These are phyloP conservation scores for Capitulum mitella DNA, from an alignment of 2,888 invertebrate species.

Conservation along the genomic window DNA sequence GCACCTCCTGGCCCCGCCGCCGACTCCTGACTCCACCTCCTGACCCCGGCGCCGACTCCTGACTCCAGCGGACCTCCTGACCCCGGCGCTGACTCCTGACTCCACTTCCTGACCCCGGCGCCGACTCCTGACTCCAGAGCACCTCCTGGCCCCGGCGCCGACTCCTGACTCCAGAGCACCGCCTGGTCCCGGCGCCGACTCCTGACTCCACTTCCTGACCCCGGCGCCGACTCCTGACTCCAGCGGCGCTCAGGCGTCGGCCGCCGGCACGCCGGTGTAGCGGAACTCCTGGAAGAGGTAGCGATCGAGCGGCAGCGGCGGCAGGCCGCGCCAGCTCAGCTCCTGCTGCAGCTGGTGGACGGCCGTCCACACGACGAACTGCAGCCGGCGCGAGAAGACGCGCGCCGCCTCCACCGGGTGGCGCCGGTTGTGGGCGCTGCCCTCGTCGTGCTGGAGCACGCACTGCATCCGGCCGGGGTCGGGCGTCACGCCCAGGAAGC, in stretches of 20 bases:
- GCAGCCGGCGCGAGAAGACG: background rate
- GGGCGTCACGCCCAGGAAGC: background rate
- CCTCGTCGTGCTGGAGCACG: background rate
- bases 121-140: too few relatives aligned
- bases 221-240: too few relatives aligned
- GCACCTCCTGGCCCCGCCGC: too few relatives aligned
- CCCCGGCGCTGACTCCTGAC: too few relatives aligned
- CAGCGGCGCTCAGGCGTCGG: background rate
- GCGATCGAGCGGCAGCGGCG: background rate
- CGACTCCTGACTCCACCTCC: too few relatives aligned
- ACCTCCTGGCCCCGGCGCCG: too few relatives aligned
- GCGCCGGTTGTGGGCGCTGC: background rate
- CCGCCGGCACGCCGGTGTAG: background rate
- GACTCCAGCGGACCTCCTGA: too few relatives aligned
- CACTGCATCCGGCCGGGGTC: background rate
- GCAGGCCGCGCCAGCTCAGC: background rate
- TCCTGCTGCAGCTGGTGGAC: background rate
- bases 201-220: too few relatives aligned
- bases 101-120: too few relatives aligned
- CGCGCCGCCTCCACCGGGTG: background rate
- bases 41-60: too few relatives aligned
- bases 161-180: too few relatives aligned
- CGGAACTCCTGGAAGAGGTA: background rate
- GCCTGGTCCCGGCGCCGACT: too few relatives aligned
- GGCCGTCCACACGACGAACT: background rate